Evolutionary conservation across 2,888 invertebrate species (phyloP).

Genomic region (Lycaena phlaeas): DNA sequence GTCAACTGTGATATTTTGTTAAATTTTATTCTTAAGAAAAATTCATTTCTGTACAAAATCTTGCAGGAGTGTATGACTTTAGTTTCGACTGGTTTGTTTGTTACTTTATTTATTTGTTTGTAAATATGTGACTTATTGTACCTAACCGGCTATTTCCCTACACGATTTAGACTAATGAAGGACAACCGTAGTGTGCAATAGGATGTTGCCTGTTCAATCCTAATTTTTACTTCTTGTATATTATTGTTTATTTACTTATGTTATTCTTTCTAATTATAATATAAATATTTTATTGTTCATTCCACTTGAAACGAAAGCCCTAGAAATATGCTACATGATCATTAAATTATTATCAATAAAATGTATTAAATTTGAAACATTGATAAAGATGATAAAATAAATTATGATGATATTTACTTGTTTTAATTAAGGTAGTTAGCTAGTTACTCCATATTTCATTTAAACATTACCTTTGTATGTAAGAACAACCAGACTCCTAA

Average conservation of each 20-base stretch:
- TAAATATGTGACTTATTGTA: constrained; percentile 40
- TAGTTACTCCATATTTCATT: too few species aligned
- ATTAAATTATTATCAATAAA: constrained; percentile 72
- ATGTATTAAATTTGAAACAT: constrained; percentile 68
- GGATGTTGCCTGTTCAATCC: constrained; percentile 47
- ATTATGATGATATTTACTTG: constrained; percentile 54
- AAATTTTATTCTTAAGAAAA: constrained; percentile 63
- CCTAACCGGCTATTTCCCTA: constrained; percentile 28
- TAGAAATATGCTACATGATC: constrained; percentile 65
- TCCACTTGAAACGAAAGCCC: constrained; percentile 70
- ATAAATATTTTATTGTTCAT: constrained; percentile 70
- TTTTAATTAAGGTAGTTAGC: constrained; percentile 25
- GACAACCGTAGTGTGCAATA: constrained; percentile 55
- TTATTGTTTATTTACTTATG: constrained; percentile 58
- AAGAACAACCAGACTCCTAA: too few species aligned
- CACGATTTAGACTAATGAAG: constrained; percentile 2
- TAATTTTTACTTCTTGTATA: constrained; percentile 44
- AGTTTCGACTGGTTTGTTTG: constrained; percentile 43
- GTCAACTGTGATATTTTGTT: constrained; percentile 73
- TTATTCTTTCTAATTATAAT: constrained; percentile 62
- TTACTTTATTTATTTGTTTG: constrained; percentile 69
- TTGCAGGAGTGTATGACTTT: constrained; percentile 31
- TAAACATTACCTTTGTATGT: too few species aligned
- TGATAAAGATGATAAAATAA: constrained; percentile 71
- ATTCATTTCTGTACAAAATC: constrained; percentile 42